A percentile compares a stretch with the other conserved stretches of the same genome.
Conservation (phyloP, 2,888 invertebrate species). For the Drosophila phalerata region DNA sequence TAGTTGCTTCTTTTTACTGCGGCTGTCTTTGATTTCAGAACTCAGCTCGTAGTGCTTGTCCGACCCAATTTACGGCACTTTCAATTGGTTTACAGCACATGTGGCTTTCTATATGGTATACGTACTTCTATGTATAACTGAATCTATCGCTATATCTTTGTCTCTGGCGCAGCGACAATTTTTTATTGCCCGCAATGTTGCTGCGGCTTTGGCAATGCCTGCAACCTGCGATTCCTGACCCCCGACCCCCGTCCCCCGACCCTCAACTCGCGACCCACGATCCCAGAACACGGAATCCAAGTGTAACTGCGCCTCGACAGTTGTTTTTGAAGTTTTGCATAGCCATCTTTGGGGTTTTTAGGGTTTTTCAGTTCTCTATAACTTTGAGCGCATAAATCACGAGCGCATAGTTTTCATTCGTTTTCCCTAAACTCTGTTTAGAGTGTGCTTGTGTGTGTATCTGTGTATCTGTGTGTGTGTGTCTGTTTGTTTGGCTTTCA, state of each 20-base stretch:
- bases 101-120: conserved; percentile 41
- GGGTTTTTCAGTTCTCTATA: conserved; percentile 30
- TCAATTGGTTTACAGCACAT: conserved; percentile 70
- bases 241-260: not conserved
- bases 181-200: conserved; percentile 60
- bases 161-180: conserved; percentile 47
- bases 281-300: not conserved
- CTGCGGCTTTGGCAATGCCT: conserved; percentile 55
- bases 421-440: conserved; percentile 33
- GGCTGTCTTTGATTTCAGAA: conserved; percentile 54
- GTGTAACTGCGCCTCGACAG: conserved; percentile 46
- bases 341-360: conserved; percentile 37
- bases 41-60: conserved; percentile 33
- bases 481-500: conserved; percentile 45
- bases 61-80: conserved; percentile 78
- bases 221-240: conserved; percentile 4
- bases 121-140: conserved; percentile 20
- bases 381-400: conserved; percentile 72
- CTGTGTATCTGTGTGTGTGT: conserved; percentile 23
- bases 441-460: conserved; percentile 40
- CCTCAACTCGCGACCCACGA: not conserved
- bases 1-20: conserved; percentile 23
- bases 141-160: conserved; percentile 46
- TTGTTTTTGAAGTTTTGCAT: conserved; percentile 75
- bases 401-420: conserved; percentile 48